These are phyloP conservation scores for Cyphomyrus plagiostoma DNA, from an alignment of 2,113 vertebrate genomes.

Conservation along the genomic window DNA sequence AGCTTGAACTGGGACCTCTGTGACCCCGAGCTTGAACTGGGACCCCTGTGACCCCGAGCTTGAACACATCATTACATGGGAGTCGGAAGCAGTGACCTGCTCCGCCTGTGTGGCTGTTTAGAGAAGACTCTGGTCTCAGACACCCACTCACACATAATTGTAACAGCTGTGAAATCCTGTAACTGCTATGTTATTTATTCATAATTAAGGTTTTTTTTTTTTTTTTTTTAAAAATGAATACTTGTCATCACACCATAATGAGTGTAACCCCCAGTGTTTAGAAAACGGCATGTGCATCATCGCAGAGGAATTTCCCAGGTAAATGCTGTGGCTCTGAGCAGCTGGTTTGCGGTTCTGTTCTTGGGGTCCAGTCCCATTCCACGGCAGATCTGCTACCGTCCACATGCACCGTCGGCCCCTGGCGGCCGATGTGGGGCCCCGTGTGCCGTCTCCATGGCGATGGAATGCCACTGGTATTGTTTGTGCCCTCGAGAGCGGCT, in stretches of 20 bases:
- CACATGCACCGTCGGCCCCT: slow-evolving; percentile 36
- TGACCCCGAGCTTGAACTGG: no score
- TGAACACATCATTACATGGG: background rate
- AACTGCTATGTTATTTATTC: background rate
- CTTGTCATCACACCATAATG: background rate
- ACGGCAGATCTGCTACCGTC: background rate
- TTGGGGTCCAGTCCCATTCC: background rate
- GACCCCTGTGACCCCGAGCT: background rate
- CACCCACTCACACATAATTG: background rate
- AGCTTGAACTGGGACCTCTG: background rate
- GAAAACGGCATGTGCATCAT: background rate
- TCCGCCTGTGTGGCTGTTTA: background rate
- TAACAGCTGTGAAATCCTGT: background rate
- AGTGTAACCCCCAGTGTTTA: background rate
- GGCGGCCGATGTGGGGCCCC: slow-evolving; percentile 47
- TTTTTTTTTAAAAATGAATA: background rate
- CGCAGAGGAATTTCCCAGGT: background rate
- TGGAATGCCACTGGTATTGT: slow-evolving; percentile 59
- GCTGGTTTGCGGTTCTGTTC: background rate
- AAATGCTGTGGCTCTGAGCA: background rate
- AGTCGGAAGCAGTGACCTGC: background rate
- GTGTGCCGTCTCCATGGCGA: slow-evolving; percentile 53
- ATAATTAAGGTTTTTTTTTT: background rate
- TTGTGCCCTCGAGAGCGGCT: slow-evolving; percentile 37
- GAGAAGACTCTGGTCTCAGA: background rate